Base-by-base conservation (phyloP, 2,888 invertebrate species). In the Andrena trimmerana region DNA sequence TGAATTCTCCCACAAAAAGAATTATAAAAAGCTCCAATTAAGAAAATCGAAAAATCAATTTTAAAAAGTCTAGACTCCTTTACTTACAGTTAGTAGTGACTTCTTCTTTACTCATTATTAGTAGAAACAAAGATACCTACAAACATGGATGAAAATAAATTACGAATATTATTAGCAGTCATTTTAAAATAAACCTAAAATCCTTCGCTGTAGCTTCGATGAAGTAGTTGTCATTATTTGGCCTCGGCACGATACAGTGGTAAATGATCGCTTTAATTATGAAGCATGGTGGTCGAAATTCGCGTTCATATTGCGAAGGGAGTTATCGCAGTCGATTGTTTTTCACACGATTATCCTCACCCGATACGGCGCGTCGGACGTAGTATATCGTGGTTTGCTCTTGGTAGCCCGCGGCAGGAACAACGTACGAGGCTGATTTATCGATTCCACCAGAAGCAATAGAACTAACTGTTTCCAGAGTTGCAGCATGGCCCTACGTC, bases 401-500 rank as follows among this genome's bases (percentile, higher is more conserved):
- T 78, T 52, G 59, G 42, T 73, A 31, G 65, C 69, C 69, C 52
- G 52, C 31, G 73, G 74, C 82, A 62, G 62, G n/a, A 67, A 29
- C 60, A 77, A 33, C 70, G 76, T 84, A 78, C 67, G 62, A 50
- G 70, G 74, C 31, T 82, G 85, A 86, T 86, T 83, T 86, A 85
- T 83, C 74, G 71, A 83, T 78, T 70, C 59, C 66, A 77, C 24
- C 68, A 71, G 66, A 79, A 81, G 62, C 83, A 77, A 67, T 63
- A 76, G 69, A 76, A 80, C 75, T 63, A 69, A 72, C 29, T 42
- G 57, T 73, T 70, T 62, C 67, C 75, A 27, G 71, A 84, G 75
- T 71, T 70, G 66, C 52, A 62, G 42, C 66, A 68, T 60, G 27
- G 72, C 54, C 29, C 63, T 10, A 13, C 20, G 24, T 27, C 24